Conservation (phyloP, 2,113 vertebrate genomes). For the Ammodytes marinus region DNA sequence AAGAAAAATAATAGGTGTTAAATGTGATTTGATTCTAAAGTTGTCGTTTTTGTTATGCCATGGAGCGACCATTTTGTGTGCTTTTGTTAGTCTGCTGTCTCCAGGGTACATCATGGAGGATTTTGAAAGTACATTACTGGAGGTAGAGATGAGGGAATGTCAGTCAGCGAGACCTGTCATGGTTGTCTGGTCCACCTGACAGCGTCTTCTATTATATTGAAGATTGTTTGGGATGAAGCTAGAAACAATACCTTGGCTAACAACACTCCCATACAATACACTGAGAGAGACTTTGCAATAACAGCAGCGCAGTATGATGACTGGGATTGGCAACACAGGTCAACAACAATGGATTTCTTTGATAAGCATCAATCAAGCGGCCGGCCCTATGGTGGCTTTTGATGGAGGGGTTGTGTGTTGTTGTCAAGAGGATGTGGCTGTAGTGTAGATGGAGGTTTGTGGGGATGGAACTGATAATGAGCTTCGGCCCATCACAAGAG, state of each 20-base stretch:
- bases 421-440: conserved; percentile 61
- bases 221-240: conserved; percentile 48
- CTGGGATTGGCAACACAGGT: conserved; percentile 68
- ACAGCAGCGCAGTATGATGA: conserved; percentile 46
- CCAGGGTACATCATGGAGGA: conserved; percentile 49
- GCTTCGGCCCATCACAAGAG: conserved; percentile 72
- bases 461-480: conserved; percentile 66
- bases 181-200: conserved; percentile 39
- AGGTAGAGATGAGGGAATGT: conserved; percentile 52
- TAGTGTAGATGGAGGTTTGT: conserved; percentile 63
- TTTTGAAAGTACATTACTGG: conserved; percentile 52
- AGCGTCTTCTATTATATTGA: conserved; percentile 55
- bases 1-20: background rate
- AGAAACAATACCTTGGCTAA: conserved; percentile 53
- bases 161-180: conserved; percentile 51
- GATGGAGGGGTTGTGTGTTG: conserved; percentile 70
- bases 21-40: conserved; percentile 5
- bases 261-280: conserved; percentile 47
- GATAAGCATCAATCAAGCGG: conserved; percentile 75
- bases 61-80: background rate
- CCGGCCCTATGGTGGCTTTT: conserved; percentile 59
- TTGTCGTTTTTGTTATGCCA: background rate
- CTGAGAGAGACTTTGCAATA: conserved; percentile 42
- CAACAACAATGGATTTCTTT: conserved; percentile 77
- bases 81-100: conserved; percentile 10